These are phyloP conservation scores for Rhabdomys dilectus DNA, from an alignment of 2,113 vertebrate species.

Conservation along the genomic window DNA sequence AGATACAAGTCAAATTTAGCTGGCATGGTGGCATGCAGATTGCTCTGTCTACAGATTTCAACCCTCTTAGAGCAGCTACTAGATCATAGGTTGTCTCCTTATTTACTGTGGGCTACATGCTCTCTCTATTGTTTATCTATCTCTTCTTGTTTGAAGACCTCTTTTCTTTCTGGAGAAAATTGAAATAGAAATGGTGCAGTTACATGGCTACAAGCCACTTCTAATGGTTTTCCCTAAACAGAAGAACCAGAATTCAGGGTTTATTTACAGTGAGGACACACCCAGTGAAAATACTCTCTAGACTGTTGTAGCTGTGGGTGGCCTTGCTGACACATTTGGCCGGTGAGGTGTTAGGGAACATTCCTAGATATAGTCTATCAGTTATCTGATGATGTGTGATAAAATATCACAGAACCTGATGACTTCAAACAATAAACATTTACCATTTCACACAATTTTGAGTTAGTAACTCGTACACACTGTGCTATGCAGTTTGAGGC, in stretches of 20 bases:
- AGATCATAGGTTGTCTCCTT: background rate
- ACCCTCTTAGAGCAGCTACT: background rate
- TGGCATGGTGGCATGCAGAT: background rate
- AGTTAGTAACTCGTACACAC: background rate
- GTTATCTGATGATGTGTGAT: constrained; percentile 1
- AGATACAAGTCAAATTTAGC: constrained; percentile 18
- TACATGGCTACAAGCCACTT: background rate
- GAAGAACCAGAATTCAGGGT: background rate
- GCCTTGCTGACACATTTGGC: background rate
- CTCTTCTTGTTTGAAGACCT: background rate
- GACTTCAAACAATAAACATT: constrained; percentile 5
- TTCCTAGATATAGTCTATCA: background rate
- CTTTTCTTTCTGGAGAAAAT: constrained; percentile 38
- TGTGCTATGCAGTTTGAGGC: background rate
- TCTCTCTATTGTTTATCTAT: constrained; percentile 1
- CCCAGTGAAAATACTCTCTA: background rate
- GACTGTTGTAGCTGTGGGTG: background rate
- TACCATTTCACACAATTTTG: background rate
- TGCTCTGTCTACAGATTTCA: background rate
- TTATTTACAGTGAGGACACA: background rate
- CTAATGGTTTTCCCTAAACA: background rate
- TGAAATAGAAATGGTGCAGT: background rate
- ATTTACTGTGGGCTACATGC: background rate
- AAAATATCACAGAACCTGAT: constrained; percentile 20
- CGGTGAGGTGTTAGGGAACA: background rate